phyloP scores from a whole-genome alignment of 2,113 vertebrate species.

The Rousettus leschenaultii region DNA sequence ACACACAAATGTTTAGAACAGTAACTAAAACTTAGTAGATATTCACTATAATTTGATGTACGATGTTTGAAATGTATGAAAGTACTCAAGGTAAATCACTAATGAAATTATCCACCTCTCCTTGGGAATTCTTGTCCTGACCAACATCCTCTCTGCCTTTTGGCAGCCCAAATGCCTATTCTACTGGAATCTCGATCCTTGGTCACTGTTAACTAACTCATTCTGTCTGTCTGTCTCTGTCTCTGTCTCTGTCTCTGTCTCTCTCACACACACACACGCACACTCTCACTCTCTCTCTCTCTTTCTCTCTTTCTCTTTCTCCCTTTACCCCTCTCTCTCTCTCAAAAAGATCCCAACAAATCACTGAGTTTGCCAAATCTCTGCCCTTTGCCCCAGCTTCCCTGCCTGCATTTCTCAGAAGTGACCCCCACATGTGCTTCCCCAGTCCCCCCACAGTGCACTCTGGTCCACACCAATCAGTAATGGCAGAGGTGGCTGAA shows the following conservation, averaged over 20 bases:
- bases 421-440: too few relatives aligned
- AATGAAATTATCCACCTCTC: neutral
- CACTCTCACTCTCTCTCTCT: neutral
- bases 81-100: neutral
- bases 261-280: too few relatives aligned
- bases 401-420: neutral
- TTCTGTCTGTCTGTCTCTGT: neutral
- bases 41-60: neutral
- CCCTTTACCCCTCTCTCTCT: too few relatives aligned
- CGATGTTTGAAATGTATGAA: neutral
- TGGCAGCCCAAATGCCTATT: neutral
- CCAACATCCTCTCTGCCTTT: neutral
- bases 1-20: neutral
- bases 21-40: neutral
- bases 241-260: neutral
- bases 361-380: neutral
- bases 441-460: neutral
- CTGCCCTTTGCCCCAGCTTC: too few relatives aligned
- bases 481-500: neutral
- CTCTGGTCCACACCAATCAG: neutral
- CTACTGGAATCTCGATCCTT: neutral
- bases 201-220: neutral
- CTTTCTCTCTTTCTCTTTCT: too few relatives aligned
- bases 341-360: neutral
- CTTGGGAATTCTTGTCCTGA: neutral